These are phyloP conservation scores for Mormyrus proboscirostris DNA, from an alignment of 2,797 vertebrate species.

Conservation along the genomic window DNA sequence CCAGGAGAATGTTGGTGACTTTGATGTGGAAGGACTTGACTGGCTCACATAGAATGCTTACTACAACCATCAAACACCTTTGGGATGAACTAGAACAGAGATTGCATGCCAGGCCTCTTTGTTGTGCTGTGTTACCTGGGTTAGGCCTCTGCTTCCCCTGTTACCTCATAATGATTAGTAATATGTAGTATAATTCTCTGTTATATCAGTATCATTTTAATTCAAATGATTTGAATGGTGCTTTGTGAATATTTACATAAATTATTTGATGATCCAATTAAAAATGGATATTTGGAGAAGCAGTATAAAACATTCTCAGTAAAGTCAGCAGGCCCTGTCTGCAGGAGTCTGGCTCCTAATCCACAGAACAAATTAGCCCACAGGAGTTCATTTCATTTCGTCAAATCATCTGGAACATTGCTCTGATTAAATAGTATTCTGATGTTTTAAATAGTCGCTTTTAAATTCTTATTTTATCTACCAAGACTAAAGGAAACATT, in stretches of 20 bases:
- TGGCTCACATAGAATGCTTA: no score
- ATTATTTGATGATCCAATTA: background rate
- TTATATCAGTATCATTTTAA: background rate
- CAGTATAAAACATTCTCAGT: background rate
- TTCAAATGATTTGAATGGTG: background rate
- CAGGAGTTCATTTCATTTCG: background rate
- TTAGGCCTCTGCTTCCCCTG: background rate
- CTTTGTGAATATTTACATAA: background rate
- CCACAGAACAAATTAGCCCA: background rate
- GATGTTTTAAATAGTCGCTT: background rate
- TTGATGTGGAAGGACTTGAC: no score
- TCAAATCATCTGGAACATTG: background rate
- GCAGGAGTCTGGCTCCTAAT: background rate
- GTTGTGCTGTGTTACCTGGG: background rate
- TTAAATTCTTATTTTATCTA: background rate
- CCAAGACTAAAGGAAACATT: background rate
- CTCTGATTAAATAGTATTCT: background rate
- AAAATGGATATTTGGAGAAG: background rate
- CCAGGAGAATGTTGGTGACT: background rate
- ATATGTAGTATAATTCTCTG: background rate
- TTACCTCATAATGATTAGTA: background rate
- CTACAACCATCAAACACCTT: no score
- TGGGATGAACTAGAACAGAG: no score
- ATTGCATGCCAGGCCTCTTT: background rate
- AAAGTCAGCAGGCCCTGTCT: background rate